A percentile compares a stretch with the other conserved stretches of the same genome.
phyloP scores from a whole-genome alignment of 2,113 vertebrate species.

The Microtus pennsylvanicus region DNA sequence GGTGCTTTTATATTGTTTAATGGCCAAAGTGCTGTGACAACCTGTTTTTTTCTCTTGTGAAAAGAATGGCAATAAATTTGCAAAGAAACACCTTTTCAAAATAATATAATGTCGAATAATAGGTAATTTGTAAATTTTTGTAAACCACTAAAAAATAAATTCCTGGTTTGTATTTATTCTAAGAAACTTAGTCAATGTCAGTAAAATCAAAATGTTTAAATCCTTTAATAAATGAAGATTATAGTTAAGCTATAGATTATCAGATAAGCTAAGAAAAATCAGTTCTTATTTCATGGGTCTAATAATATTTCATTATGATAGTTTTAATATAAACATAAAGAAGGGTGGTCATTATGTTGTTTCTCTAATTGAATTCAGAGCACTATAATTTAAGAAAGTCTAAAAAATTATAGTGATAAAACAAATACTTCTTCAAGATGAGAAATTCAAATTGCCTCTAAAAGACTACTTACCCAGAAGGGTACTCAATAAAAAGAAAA shows the following conservation, averaged over 20 bases:
- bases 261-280: neutral
- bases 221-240: neutral
- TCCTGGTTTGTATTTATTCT: neutral
- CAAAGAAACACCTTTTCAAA: neutral
- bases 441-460: neutral
- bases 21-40: neutral
- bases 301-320: conserved; percentile 4
- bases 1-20: neutral
- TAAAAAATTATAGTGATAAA: conserved; percentile 5
- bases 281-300: neutral
- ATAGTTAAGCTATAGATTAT: conserved; percentile 1
- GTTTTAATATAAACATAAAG: neutral
- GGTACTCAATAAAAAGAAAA: neutral
- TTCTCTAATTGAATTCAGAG: neutral
- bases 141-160: neutral
- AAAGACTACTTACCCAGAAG: neutral
- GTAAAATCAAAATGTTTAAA: neutral
- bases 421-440: neutral
- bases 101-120: neutral
- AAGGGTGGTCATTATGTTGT: neutral
- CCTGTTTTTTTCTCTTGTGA: neutral
- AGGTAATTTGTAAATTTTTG: neutral
- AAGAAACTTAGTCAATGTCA: neutral
- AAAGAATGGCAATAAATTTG: neutral
- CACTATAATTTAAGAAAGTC: neutral